Percentiles rank a stretch among this genome's conserved stretches.
Evolutionary conservation across 2,888 invertebrate genomes (phyloP).

Genomic region (Acleris literana): DNA sequence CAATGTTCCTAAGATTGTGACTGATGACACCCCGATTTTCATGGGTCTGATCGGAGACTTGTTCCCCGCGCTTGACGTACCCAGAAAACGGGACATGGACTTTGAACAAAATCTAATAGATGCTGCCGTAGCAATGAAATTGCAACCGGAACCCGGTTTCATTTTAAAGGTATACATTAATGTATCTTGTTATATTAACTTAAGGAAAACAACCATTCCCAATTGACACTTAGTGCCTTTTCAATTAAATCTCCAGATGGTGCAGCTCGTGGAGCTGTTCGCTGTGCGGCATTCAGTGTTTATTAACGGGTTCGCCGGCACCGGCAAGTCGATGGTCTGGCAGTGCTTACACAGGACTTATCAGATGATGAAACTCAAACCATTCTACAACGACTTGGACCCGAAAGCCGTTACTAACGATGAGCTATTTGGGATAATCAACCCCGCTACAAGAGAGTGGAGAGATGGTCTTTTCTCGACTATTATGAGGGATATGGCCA

Average conservation of each 20-base stretch:
- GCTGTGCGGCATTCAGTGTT: conserved; percentile 97
- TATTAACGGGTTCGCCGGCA: conserved; percentile 93
- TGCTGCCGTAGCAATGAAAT: conserved; percentile 90
- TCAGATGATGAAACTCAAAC: conserved; percentile 90
- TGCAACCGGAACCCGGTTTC: conserved; percentile 96
- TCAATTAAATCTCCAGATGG: conserved; percentile 82
- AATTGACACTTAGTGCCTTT: background rate
- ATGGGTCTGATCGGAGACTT: conserved; percentile 97
- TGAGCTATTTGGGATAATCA: conserved; percentile 96
- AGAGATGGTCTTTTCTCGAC: conserved; percentile 95
- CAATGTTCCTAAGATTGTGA: conserved; percentile 96
- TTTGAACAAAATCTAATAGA: conserved; percentile 91
- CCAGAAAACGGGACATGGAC: conserved; percentile 92
- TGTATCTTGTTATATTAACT: too few species aligned
- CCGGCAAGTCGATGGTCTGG: conserved; percentile 97
- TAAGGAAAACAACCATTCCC: too few species aligned
- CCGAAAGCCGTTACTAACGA: conserved; percentile 98
- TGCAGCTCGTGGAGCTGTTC: conserved; percentile 95
- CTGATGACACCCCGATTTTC: conserved; percentile 95
- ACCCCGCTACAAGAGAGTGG: conserved; percentile 97
- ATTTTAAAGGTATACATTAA: conserved; percentile 86
- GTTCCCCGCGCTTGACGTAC: conserved; percentile 96
- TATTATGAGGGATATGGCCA: conserved; percentile 96
- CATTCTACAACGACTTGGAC: conserved; percentile 94
- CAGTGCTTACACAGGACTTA: conserved; percentile 94